A percentile compares a stretch with the other conserved stretches of the same genome.
These are phyloP conservation scores for Cremastobaeus sp. DNA, from an alignment of 2,888 invertebrate genomes.

Conservation along the genomic window DNA sequence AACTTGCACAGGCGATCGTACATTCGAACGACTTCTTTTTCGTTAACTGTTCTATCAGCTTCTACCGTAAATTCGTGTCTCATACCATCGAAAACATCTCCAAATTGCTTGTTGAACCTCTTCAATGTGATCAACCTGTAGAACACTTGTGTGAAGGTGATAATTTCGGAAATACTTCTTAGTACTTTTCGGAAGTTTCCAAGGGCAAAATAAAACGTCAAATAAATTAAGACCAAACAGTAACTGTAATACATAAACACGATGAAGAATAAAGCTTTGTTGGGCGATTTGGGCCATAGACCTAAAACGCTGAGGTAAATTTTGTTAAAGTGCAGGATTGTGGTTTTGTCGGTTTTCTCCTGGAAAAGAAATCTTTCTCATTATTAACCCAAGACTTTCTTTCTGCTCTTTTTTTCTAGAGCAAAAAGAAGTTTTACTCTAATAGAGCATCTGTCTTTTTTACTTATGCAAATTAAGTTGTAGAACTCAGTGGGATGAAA, in stretches of 20 bases:
- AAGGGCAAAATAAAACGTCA: slow-evolving; percentile 27
- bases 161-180: slow-evolving; percentile 66
- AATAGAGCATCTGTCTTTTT: too few species aligned
- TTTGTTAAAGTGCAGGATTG: slow-evolving; percentile 13
- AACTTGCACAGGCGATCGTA: slow-evolving; percentile 63
- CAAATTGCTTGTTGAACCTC: slow-evolving; percentile 62
- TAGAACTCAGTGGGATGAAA: too few species aligned
- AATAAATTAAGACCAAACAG: slow-evolving; percentile 15
- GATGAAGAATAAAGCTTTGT: slow-evolving; percentile 16
- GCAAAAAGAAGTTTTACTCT: too few species aligned
- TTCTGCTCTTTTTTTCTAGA: too few species aligned
- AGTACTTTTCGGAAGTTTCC: slow-evolving; percentile 51
- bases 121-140: slow-evolving; percentile 65
- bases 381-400: too few species aligned
- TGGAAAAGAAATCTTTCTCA: too few species aligned
- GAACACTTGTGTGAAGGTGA: slow-evolving; percentile 66
- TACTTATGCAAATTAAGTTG: too few species aligned
- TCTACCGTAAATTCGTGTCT: slow-evolving; percentile 61
- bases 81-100: slow-evolving; percentile 60
- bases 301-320: slow-evolving; percentile 19
- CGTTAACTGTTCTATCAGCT: slow-evolving; percentile 57
- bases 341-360: background rate
- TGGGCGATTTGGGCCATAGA: slow-evolving; percentile 21
- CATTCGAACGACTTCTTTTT: slow-evolving; percentile 56
- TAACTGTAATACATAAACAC: slow-evolving; percentile 21